A percentile compares a stretch with the other conserved stretches of the same genome.
Evolutionary conservation across 2,113 vertebrate genomes (phyloP).

Genomic region (Saccopteryx bilineata): DNA sequence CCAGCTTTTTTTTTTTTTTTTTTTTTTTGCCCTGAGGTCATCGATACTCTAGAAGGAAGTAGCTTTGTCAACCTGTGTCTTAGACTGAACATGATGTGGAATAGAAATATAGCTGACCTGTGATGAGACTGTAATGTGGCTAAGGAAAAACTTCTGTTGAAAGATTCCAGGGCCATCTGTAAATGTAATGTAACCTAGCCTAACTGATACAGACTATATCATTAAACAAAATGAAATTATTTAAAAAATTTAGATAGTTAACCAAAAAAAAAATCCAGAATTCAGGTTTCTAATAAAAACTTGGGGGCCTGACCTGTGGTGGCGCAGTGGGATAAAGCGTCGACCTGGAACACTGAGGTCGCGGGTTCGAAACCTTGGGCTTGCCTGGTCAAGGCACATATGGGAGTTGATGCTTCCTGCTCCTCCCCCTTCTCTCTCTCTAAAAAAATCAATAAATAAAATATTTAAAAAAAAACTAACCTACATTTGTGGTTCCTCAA

Average conservation of each 20-base stretch:
- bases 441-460: no score
- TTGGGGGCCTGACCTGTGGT: no score
- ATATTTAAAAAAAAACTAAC: no score
- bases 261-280: not conserved
- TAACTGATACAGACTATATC: not conserved
- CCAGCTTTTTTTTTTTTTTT: constrained; percentile 12
- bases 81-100: not conserved
- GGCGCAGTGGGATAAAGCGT: no score
- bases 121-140: not conserved
- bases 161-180: not conserved
- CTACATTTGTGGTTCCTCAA: no score
- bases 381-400: no score
- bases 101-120: not conserved
- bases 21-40: constrained; percentile 4
- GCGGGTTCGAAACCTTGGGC: no score
- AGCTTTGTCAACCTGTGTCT: not conserved
- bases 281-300: not conserved
- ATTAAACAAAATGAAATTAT: not conserved
- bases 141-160: not conserved
- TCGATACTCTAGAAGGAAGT: not conserved
- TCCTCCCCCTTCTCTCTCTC: no score
- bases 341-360: no score
- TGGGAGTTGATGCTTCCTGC: no score
- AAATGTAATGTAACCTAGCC: not conserved
- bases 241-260: constrained; percentile 13